phyloP scores from a whole-genome alignment of 2,113 vertebrate genomes.

The Sisor rabdophorus region DNA sequence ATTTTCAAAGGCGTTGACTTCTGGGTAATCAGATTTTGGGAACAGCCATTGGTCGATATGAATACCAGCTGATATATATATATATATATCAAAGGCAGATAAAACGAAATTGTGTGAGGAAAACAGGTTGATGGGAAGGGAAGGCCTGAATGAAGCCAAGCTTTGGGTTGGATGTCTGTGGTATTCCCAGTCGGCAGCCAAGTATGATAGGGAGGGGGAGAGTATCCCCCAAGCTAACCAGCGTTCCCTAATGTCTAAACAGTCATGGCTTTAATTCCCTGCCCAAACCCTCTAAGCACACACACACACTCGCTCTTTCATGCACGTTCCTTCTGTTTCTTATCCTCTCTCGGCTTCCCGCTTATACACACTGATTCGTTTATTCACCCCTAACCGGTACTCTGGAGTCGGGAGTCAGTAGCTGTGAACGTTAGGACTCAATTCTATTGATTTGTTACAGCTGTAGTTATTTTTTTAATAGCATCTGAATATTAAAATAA shows the following conservation, averaged over 20 bases:
- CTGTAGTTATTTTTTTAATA: not conserved
- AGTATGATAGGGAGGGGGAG: constrained; percentile 5
- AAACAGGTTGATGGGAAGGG: constrained; percentile 2
- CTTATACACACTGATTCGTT: not conserved
- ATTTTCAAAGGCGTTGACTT: not conserved
- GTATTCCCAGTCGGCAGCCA: constrained; percentile 32
- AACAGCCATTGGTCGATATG: constrained; percentile 4
- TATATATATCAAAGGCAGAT: not conserved
- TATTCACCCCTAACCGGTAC: not conserved
- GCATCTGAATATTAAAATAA: not conserved
- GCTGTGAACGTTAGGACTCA: not conserved
- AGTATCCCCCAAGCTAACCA: not conserved
- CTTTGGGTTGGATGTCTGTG: constrained; percentile 32
- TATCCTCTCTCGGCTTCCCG: not conserved
- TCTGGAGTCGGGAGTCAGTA: not conserved
- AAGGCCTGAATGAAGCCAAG: constrained; percentile 15
- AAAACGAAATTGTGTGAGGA: constrained; percentile 16
- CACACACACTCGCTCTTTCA: constrained; percentile 11
- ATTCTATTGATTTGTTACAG: not conserved
- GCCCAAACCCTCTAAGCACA: too few species aligned
- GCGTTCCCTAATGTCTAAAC: constrained; percentile 5
- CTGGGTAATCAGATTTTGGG: constrained; percentile 17
- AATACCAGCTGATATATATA: not conserved
- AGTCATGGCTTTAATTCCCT: constrained; percentile 14
- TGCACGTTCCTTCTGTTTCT: not conserved